A percentile compares a stretch with the other conserved stretches of the same genome.
phyloP scores from a whole-genome alignment of 37 sponge, comb jelly and placozoan species.

The Halichondria panicea region DNA sequence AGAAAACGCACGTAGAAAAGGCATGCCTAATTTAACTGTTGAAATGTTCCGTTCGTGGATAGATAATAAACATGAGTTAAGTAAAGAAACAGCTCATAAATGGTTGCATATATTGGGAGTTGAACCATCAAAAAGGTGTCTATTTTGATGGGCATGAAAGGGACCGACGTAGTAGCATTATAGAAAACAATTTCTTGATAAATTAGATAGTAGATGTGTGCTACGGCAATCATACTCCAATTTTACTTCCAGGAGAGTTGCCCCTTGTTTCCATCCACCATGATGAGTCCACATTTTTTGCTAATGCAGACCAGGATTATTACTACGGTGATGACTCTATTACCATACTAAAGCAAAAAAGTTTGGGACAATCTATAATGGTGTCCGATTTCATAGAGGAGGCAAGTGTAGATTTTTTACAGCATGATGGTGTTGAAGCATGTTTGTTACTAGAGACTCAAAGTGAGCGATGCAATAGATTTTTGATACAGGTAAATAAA shows the following conservation, averaged over 20 bases:
- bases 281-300: slow-evolving; percentile 18
- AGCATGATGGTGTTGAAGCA: slow-evolving; percentile 12
- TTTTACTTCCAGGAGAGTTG: background rate
- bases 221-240: background rate
- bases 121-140: slow-evolving; percentile 1
- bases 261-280: background rate
- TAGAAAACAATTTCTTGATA: background rate
- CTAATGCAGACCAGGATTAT: slow-evolving; percentile 12
- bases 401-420: slow-evolving; percentile 8
- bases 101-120: slow-evolving; percentile 33
- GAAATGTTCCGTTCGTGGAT: too few species aligned
- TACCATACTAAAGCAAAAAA: slow-evolving; percentile 12
- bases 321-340: slow-evolving; percentile 17
- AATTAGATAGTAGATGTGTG: background rate
- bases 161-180: background rate
- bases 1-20: too few species aligned
- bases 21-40: too few species aligned
- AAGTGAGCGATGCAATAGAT: slow-evolving; percentile 1
- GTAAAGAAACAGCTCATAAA: background rate
- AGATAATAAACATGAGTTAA: too few species aligned
- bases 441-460: background rate
- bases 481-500: background rate
- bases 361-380: slow-evolving; percentile 35
- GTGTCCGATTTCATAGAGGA: slow-evolving; percentile 36
- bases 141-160: slow-evolving; percentile 48